Conservation (phyloP, 1,140 invertebrate genomes). For the Psix sp. region DNA sequence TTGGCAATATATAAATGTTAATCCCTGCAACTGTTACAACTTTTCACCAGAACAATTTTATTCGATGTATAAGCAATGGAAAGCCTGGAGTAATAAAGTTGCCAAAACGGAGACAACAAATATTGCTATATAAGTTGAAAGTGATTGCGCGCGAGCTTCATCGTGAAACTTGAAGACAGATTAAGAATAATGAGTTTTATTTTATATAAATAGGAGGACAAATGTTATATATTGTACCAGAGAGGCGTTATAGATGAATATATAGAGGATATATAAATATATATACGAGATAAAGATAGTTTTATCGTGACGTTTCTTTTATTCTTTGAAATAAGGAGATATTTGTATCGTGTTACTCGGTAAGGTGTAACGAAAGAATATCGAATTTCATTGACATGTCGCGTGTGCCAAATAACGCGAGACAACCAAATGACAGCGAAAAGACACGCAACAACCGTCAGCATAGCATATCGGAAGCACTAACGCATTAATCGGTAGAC, state of each 20-base stretch:
- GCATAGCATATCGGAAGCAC: not conserved
- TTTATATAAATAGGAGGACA: slow-evolving; percentile 48
- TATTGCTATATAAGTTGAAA: slow-evolving; percentile 46
- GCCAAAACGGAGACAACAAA: slow-evolving; percentile 33
- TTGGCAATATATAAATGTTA: slow-evolving; percentile 42
- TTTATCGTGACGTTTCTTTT: slow-evolving; percentile 22
- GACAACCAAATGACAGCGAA: not conserved
- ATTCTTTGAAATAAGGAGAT: slow-evolving; percentile 12
- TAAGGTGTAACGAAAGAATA: slow-evolving; percentile 34
- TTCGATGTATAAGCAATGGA: slow-evolving; percentile 22
- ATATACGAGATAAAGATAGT: slow-evolving; percentile 19
- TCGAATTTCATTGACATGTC: slow-evolving; percentile 33
- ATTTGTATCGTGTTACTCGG: slow-evolving; percentile 26
- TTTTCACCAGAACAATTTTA: slow-evolving; percentile 31
- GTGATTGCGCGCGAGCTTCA: slow-evolving; percentile 49
- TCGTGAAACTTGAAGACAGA: slow-evolving; percentile 49
- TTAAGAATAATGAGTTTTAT: slow-evolving; percentile 53
- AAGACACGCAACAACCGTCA: slow-evolving; percentile 12
- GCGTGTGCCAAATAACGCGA: slow-evolving; percentile 30
- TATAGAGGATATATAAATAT: slow-evolving; percentile 10
- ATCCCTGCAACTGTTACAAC: slow-evolving; percentile 39
- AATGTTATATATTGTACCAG: slow-evolving; percentile 43
- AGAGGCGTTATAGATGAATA: slow-evolving; percentile 30
- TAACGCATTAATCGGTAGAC: no score
- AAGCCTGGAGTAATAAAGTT: slow-evolving; percentile 37